These are phyloP conservation scores for Tanypteryx hageni DNA, from an alignment of 2,888 invertebrate species.

Conservation along the genomic window DNA sequence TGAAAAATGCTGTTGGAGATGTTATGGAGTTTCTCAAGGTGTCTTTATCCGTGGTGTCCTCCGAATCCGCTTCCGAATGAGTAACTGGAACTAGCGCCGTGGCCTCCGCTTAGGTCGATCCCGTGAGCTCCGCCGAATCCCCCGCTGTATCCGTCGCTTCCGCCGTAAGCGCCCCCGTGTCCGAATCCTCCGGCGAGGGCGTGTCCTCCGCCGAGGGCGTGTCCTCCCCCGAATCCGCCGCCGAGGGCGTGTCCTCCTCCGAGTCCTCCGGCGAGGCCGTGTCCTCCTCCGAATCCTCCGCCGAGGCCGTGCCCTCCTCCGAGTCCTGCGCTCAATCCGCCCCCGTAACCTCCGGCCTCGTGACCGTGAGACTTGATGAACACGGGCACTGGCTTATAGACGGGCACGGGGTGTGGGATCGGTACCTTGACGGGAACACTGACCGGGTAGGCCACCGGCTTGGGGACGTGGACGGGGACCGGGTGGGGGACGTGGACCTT, in stretches of 20 bases:
- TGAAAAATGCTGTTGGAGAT: too few relatives aligned
- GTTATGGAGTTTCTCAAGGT: too few relatives aligned
- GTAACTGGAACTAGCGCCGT: too few relatives aligned
- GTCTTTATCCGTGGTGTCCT: too few relatives aligned
- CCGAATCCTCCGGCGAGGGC: background rate
- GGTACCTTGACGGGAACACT: slow-evolving; percentile 74
- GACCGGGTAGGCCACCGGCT: slow-evolving; percentile 70
- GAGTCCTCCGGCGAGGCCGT: slow-evolving; percentile 72
- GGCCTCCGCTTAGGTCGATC: too few relatives aligned
- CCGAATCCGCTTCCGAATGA: too few relatives aligned
- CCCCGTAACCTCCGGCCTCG: slow-evolving; percentile 68
- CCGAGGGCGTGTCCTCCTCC: slow-evolving; percentile 71
- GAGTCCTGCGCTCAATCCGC: slow-evolving; percentile 70
- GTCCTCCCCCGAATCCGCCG: slow-evolving; percentile 68
- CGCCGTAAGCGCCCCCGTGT: too few relatives aligned
- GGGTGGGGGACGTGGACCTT: slow-evolving; percentile 68
- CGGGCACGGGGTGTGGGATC: slow-evolving; percentile 76
- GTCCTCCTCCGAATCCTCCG: background rate
- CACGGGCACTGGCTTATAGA: slow-evolving; percentile 78
- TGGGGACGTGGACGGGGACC: slow-evolving; percentile 69
- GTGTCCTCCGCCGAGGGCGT: slow-evolving; percentile 68
- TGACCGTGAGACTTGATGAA: slow-evolving; percentile 71
- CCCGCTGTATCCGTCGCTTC: too few relatives aligned
- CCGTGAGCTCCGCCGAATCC: too few relatives aligned
- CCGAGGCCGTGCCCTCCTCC: slow-evolving; percentile 22